phyloP scores from a whole-genome alignment of 2,888 invertebrate species.

The Lumbricus terrestris region DNA sequence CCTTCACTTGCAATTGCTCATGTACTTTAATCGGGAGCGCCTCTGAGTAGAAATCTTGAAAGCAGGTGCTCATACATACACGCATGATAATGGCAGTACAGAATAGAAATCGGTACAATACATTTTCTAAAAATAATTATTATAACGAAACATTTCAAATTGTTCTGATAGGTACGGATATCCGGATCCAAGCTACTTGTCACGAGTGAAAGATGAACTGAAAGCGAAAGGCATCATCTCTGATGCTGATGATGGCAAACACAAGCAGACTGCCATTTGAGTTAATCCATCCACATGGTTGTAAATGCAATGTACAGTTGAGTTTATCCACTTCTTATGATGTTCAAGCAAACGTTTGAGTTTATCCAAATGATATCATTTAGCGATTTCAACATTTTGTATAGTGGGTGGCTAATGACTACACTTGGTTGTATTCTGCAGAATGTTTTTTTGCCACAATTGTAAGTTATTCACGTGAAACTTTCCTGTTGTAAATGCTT shows the following conservation, averaged over 20 bases:
- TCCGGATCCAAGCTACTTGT: slow-evolving; percentile 48
- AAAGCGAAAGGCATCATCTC: slow-evolving; percentile 46
- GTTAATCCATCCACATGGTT: background rate
- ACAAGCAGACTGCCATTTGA: background rate
- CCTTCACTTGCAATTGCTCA: too few relatives aligned
- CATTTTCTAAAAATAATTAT: background rate
- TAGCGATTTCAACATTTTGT: background rate
- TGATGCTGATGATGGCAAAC: background rate
- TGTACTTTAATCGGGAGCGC: too few relatives aligned
- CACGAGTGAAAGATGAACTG: slow-evolving; percentile 47
- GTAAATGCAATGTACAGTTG: background rate
- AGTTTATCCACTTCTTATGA: background rate
- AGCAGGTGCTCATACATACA: too few relatives aligned
- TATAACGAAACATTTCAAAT: background rate
- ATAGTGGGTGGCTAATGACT: too few relatives aligned
- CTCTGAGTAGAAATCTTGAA: too few relatives aligned
- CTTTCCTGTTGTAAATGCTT: background rate
- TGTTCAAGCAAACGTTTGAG: background rate
- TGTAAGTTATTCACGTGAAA: background rate
- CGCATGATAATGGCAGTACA: background rate
- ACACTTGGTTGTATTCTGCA: background rate
- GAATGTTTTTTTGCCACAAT: background rate
- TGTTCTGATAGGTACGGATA: slow-evolving; percentile 46
- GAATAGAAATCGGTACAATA: background rate
- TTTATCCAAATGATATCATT: background rate